These are phyloP conservation scores for Drosophila saltans DNA, from an alignment of 1,140 invertebrate genomes.

Conservation along the genomic window DNA sequence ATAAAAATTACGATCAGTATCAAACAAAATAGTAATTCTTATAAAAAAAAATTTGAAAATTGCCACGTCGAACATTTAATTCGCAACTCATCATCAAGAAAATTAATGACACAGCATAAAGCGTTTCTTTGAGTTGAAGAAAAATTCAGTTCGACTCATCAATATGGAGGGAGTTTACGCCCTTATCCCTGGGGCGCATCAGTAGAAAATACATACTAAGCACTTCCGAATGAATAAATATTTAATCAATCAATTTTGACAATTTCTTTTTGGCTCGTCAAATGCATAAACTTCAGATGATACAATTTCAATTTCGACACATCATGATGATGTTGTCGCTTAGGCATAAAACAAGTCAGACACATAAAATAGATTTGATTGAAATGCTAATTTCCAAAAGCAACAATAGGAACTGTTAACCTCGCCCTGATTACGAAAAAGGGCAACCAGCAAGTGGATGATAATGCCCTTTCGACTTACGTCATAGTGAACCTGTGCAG, in stretches of 20 bases:
- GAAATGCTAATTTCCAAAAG: slow-evolving; percentile 71
- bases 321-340: slow-evolving; percentile 38
- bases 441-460: slow-evolving; percentile 35
- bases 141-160: too few relatives aligned
- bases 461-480: slow-evolving; percentile 29
- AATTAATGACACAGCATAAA: neutral
- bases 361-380: slow-evolving; percentile 79
- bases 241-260: slow-evolving; percentile 79
- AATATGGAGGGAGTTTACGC: too few relatives aligned
- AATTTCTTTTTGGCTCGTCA: slow-evolving; percentile 66
- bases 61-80: too few relatives aligned
- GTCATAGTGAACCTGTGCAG: slow-evolving; percentile 48
- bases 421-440: slow-evolving; percentile 37
- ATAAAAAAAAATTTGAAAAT: too few relatives aligned
- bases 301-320: slow-evolving; percentile 51
- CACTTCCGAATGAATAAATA: slow-evolving; percentile 77
- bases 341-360: slow-evolving; percentile 75
- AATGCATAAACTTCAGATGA: slow-evolving; percentile 57
- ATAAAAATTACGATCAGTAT: too few relatives aligned
- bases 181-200: neutral
- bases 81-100: neutral
- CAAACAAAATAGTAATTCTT: too few relatives aligned
- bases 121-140: neutral
- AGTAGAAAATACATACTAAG: slow-evolving; percentile 35
- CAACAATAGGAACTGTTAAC: slow-evolving; percentile 27